Evolutionary conservation across 2,797 vertebrate genomes (phyloP), one percentile per base, ranked within the genome.

Genomic region (Sebastes diaconus): DNA sequence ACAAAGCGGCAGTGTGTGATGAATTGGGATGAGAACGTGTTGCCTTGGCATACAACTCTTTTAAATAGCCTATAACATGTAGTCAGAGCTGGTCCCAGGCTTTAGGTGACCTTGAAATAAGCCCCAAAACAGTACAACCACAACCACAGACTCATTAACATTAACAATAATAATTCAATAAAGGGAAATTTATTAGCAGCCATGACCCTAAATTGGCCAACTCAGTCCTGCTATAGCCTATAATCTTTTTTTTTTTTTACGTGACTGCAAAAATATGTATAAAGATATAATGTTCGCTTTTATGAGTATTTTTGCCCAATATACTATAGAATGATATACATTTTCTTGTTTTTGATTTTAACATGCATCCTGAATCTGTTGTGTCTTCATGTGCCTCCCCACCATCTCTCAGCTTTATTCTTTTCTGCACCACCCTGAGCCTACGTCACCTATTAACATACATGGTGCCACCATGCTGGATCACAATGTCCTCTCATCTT

Each of bases 401-500:
- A 11, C 34, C 11, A 27, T 30, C 29, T 12, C 25, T 29, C 30
- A 36, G n/a, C 42, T 68, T 81, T 39, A 10, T 27, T 68, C 5
- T 52, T 32, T 32, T 22, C 67, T 42, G n/a, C 54, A n/a, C n/a
- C 7, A 34, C 30, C 65, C 9, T 54, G 16, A 70, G 10, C 34
- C 61, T 20, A 20, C 16, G 16, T 68, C 30, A 34, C 67, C 64
- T 68, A 27, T 76, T 74, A 55, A 80, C 77, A 86, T 14, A 60
- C 54, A 75, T 2, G 16, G 3, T 42, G 42, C 34, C 32, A 13
- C 55, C 64, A 29, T 5, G 20, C 58, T 55, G 50, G 74, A 80
- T 77, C 65, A 55, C 74, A 32, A 5, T 73, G 81, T 78, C 66
- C 75, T 80, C 65, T 82, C 74, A 54, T 83, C 67, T 86, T 16